Evolutionary conservation across 2,113 vertebrate species (phyloP).

Genomic region (Elephantulus edwardii): DNA sequence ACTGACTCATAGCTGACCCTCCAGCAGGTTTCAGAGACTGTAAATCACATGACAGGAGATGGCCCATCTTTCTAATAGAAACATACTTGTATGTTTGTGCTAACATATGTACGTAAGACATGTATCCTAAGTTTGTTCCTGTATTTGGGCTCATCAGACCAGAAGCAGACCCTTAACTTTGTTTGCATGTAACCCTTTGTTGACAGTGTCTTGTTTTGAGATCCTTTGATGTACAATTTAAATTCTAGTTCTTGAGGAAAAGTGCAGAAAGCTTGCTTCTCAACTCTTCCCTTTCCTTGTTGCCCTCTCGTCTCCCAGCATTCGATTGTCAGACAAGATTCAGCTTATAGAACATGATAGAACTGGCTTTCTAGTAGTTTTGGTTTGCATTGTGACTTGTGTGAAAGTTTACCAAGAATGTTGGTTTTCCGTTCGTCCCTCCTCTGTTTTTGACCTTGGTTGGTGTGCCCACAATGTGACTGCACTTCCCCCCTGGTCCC

Average conservation of each 20-base stretch:
- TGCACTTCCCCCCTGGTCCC: too few relatives aligned
- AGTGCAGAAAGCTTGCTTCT: not conserved
- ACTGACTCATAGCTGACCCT: too few relatives aligned
- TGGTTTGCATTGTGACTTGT: too few relatives aligned
- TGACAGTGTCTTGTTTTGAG: not conserved
- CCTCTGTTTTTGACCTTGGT: too few relatives aligned
- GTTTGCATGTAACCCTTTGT: not conserved
- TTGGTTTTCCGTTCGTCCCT: too few relatives aligned
- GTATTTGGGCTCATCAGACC: not conserved
- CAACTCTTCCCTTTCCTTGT: not conserved
- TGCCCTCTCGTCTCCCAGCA: not conserved
- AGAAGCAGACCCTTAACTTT: not conserved
- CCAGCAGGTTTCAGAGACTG: too few relatives aligned
- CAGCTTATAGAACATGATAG: not conserved
- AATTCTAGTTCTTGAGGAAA: constrained; percentile 19
- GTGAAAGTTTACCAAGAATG: too few relatives aligned
- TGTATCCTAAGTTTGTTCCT: not conserved
- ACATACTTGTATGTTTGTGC: not conserved
- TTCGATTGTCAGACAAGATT: too few relatives aligned
- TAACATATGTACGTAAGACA: not conserved
- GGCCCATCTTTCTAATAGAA: too few relatives aligned
- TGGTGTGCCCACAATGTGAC: too few relatives aligned
- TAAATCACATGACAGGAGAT: too few relatives aligned
- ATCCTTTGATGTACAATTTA: not conserved
- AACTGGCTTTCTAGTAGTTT: not conserved